Conservation (phyloP, 2,113 vertebrate species). For the Colossoma macropomum region DNA sequence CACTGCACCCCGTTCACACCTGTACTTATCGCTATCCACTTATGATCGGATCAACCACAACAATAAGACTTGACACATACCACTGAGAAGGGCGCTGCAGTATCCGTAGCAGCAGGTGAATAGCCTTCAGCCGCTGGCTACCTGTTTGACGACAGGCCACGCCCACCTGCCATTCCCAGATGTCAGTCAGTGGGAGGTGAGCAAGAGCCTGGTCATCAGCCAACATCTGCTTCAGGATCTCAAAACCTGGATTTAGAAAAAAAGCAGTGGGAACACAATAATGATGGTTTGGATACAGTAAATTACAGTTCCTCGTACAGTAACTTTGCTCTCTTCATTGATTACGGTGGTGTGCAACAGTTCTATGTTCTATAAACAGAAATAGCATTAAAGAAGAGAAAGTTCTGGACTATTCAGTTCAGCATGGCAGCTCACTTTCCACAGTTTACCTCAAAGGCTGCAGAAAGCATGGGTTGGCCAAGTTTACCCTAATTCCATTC, state of each 20-base stretch:
- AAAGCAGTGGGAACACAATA: neutral
- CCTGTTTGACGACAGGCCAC: conserved; percentile 94
- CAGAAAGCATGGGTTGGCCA: neutral
- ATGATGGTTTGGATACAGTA: no score
- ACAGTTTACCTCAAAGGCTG: conserved; percentile 30
- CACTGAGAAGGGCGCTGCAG: conserved; percentile 84
- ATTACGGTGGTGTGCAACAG: no score
- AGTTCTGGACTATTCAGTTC: neutral
- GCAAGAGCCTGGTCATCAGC: conserved; percentile 85
- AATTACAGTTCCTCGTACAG: no score
- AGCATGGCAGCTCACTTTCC: neutral
- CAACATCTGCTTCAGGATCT: conserved; percentile 97
- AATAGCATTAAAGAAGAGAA: neutral
- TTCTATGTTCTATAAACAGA: no score
- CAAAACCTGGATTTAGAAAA: conserved; percentile 82
- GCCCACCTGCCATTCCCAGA: conserved; percentile 97
- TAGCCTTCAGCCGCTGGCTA: conserved; percentile 90
- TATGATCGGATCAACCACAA: no score
- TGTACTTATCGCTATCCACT: no score
- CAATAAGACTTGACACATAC: conserved; percentile 72
- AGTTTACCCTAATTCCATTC: conserved; percentile 15
- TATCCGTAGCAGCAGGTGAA: conserved; percentile 90
- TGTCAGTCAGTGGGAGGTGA: conserved; percentile 85
- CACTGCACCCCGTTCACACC: no score
- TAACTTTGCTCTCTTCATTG: neutral